A percentile compares a stretch with the other conserved stretches of the same genome.
phyloP scores from a whole-genome alignment of 1,140 invertebrate genomes.

The Drosophila athabasca region DNA sequence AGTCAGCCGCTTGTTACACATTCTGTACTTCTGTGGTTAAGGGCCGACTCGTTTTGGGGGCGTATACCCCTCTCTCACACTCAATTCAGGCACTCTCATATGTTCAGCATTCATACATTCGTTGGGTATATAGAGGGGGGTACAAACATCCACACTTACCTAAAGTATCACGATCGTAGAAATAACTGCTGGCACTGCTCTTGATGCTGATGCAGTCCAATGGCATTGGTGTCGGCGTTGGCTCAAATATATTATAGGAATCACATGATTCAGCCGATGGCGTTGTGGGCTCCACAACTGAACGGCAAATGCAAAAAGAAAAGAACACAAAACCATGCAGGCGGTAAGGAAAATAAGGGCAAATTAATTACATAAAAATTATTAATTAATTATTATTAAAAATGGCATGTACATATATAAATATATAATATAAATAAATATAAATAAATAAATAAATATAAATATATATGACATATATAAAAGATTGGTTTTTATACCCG shows the following conservation, averaged over 20 bases:
- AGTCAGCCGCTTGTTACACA: constrained; percentile 59
- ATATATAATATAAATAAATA: too few relatives aligned
- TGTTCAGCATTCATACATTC: background rate
- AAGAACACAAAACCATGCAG: constrained; percentile 17
- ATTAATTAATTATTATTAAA: background rate
- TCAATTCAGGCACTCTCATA: background rate
- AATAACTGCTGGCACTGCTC: constrained; percentile 70
- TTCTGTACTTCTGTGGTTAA: constrained; percentile 74
- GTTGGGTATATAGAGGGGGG: background rate
- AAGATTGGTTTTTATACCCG: too few relatives aligned
- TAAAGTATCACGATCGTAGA: constrained; percentile 62
- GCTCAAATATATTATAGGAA: constrained; percentile 68
- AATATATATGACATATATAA: background rate
- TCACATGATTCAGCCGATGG: constrained; percentile 61
- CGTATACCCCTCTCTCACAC: constrained; percentile 49
- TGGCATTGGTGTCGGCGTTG: constrained; percentile 52
- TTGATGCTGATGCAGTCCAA: constrained; percentile 70
- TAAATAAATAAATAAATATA: background rate
- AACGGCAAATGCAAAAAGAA: constrained; percentile 4
- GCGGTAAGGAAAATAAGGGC: constrained; percentile 11
- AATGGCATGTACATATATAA: background rate
- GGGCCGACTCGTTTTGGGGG: constrained; percentile 71
- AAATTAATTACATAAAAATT: background rate
- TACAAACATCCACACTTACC: constrained; percentile 46
- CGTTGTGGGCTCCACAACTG: constrained; percentile 38